Evolutionary conservation across 2,888 invertebrate species (phyloP).

Genomic region (Lasius fuliginosus): DNA sequence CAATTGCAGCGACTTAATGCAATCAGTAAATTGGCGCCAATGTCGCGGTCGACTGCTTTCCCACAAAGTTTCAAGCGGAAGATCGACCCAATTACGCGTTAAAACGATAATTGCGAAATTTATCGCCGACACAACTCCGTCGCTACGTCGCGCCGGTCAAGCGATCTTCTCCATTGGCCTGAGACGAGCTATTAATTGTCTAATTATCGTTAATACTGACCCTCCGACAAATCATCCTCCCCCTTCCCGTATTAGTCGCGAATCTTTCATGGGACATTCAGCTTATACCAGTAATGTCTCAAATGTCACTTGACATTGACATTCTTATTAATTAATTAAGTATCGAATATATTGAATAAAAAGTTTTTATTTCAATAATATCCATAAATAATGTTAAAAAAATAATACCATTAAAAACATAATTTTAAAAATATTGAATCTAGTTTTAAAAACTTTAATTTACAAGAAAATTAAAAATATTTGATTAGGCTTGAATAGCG

Average conservation of each 20-base stretch:
- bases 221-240: conserved; percentile 59
- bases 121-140: conserved; percentile 75
- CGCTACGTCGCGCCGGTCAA: conserved; percentile 54
- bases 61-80: conserved; percentile 79
- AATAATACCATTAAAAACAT: background rate
- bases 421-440: background rate
- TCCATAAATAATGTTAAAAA: background rate
- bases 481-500: background rate
- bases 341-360: background rate
- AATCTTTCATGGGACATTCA: conserved; percentile 34
- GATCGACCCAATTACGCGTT: conserved; percentile 82
- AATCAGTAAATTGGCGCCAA: conserved; percentile 83
- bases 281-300: conserved; percentile 8
- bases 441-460: background rate
- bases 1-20: conserved; percentile 71
- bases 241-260: conserved; percentile 35
- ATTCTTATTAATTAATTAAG: conserved; percentile 36
- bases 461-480: background rate
- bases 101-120: conserved; percentile 84
- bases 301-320: conserved; percentile 10
- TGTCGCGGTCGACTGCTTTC: conserved; percentile 82
- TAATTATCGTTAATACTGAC: conserved; percentile 78
- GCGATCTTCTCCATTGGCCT: conserved; percentile 77
- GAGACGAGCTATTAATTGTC: conserved; percentile 81
- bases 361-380: background rate